A percentile compares a stretch with the other conserved stretches of the same genome.
These are phyloP conservation scores for Trachymyrmex cornetzi DNA, from an alignment of 1,140 invertebrate genomes.

Conservation along the genomic window DNA sequence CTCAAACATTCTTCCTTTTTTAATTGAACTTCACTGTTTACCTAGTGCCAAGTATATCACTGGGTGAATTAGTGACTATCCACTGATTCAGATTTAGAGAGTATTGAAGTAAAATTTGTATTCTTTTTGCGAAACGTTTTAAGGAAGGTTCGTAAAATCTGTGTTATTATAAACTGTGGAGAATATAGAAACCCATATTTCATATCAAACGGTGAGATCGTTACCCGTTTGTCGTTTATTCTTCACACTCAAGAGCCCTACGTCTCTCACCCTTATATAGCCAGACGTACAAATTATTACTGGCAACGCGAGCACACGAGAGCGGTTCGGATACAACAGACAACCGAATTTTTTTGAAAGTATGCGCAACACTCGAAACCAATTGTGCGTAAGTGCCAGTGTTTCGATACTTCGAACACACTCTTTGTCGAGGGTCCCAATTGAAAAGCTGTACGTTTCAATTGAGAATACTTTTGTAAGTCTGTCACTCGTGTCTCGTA, in stretches of 20 bases:
- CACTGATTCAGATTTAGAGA: too few species aligned
- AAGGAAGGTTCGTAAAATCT: conserved; percentile 2
- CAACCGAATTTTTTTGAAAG: conserved; percentile 61
- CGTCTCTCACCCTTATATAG: conserved; percentile 42
- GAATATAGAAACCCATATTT: conserved; percentile 52
- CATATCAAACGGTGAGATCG: conserved; percentile 65
- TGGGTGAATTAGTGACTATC: too few species aligned
- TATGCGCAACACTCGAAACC: conserved; percentile 59
- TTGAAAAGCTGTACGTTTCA: conserved; percentile 39
- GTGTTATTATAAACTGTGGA: conserved; percentile 19
- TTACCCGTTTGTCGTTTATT: conserved; percentile 70
- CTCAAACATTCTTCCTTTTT: too few species aligned
- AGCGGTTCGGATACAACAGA: conserved; percentile 68
- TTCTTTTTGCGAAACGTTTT: background rate
- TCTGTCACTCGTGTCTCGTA: conserved; percentile 54
- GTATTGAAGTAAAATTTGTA: background rate
- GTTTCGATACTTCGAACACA: conserved; percentile 56
- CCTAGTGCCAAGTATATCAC: too few species aligned
- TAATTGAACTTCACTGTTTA: too few species aligned
- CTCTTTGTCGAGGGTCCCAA: conserved; percentile 25
- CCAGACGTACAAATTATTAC: conserved; percentile 73
- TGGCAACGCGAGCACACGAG: conserved; percentile 56
- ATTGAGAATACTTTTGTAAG: conserved; percentile 47
- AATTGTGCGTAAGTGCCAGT: conserved; percentile 14
- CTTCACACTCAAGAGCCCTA: conserved; percentile 51